Evolutionary conservation across 1,140 invertebrate genomes (phyloP).

Genomic region (Metaphire vulgaris): DNA sequence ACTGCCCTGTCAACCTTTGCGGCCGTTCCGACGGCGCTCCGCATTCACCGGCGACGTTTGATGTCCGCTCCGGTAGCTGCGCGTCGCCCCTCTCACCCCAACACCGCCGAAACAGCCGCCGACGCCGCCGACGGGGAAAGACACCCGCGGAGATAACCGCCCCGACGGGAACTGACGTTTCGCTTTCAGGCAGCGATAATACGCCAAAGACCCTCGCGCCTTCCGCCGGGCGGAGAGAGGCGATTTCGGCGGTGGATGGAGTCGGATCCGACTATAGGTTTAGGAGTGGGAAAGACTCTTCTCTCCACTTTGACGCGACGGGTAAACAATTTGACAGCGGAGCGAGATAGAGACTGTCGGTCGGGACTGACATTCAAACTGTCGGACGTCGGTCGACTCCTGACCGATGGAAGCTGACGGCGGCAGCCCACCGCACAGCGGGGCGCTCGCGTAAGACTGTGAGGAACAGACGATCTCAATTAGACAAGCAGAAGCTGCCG

Average conservation of each 20-base stretch:
- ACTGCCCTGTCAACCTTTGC: background rate
- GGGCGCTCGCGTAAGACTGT: no score
- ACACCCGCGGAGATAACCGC: background rate
- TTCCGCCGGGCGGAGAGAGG: background rate
- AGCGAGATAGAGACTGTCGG: background rate
- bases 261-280: background rate
- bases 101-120: slow-evolving; percentile 1
- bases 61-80: background rate
- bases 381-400: background rate
- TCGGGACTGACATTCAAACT: background rate
- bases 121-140: background rate
- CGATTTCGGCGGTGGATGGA: background rate
- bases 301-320: background rate
- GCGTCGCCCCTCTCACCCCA: no score
- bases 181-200: background rate
- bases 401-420: background rate
- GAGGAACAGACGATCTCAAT: no score
- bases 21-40: background rate
- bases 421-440: background rate
- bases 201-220: background rate
- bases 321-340: background rate
- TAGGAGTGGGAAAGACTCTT: background rate
- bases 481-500: no score
- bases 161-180: background rate
- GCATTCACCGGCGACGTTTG: background rate